Percentiles rank a stretch among this genome's conserved stretches.
Evolutionary conservation across 2,888 invertebrate species (phyloP).

Genomic region (Chalcis sispes): DNA sequence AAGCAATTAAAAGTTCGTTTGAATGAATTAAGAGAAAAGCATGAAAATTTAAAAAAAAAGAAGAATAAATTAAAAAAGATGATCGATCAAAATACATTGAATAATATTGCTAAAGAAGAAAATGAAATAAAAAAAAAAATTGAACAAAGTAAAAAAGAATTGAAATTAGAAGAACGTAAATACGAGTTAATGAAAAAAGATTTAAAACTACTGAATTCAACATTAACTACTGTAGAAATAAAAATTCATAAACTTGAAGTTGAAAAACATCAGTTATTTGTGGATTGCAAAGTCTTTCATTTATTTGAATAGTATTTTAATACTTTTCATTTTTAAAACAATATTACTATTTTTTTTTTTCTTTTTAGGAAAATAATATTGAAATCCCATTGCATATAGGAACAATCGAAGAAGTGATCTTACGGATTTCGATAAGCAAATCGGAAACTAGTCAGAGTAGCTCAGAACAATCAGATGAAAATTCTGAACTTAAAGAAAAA

Average conservation of each 20-base stretch:
- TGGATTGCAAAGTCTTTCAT: constrained; percentile 44
- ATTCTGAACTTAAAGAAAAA: constrained; percentile 38
- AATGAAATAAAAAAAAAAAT: background rate
- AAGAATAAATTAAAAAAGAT: too few species aligned
- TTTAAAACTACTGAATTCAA: constrained; percentile 14
- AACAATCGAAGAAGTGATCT: constrained; percentile 27
- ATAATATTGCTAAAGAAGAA: too few species aligned
- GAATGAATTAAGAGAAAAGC: background rate
- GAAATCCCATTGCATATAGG: constrained; percentile 35
- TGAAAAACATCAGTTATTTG: constrained; percentile 43
- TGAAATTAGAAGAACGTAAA: constrained; percentile 86
- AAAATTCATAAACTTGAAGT: background rate
- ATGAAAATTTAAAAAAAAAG: too few species aligned
- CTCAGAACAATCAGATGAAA: background rate
- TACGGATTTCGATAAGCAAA: too few species aligned
- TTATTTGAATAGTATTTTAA: background rate
- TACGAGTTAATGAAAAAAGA: constrained; percentile 11
- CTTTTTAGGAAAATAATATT: constrained; percentile 46
- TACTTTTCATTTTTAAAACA: background rate
- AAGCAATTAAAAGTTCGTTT: constrained; percentile 79
- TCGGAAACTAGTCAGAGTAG: constrained; percentile 12
- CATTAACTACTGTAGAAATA: background rate
- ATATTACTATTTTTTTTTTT: background rate
- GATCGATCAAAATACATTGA: too few species aligned
- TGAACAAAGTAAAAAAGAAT: constrained; percentile 66